phyloP scores from a whole-genome alignment of 2,888 invertebrate genomes.

The Caenorhabditis wallacei region DNA sequence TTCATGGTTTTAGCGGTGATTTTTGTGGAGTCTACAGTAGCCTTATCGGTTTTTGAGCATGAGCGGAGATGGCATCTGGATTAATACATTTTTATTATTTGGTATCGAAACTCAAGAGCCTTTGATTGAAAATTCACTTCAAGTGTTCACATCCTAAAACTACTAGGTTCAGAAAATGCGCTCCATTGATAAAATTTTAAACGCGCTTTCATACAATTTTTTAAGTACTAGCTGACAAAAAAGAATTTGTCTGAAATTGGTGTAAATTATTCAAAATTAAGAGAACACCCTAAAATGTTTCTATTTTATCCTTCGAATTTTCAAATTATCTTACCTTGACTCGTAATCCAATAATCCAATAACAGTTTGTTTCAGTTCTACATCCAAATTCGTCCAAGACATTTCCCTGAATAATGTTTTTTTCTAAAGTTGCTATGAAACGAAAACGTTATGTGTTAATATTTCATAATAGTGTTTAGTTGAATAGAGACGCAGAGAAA shows the following conservation, averaged over 20 bases:
- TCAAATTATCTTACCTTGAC: not conserved
- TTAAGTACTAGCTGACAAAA: not conserved
- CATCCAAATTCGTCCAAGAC: not conserved
- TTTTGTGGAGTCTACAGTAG: not conserved
- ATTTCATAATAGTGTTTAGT: not conserved
- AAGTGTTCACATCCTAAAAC: too few relatives aligned
- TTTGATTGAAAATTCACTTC: too few relatives aligned
- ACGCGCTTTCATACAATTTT: too few relatives aligned
- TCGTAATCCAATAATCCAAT: conserved; percentile 4
- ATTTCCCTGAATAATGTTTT: too few relatives aligned
- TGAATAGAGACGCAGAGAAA: not conserved
- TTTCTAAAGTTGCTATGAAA: not conserved
- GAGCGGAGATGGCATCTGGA: conserved; percentile 11
- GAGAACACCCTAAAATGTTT: too few relatives aligned
- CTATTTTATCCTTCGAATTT: not conserved
- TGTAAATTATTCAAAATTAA: too few relatives aligned
- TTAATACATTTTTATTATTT: not conserved
- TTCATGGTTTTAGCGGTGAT: not conserved
- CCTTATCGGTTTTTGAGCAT: conserved; percentile 14
- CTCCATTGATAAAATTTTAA: too few relatives aligned
- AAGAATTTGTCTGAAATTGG: too few relatives aligned
- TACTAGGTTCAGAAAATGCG: too few relatives aligned
- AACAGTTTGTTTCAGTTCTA: not conserved
- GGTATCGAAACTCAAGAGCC: too few relatives aligned
- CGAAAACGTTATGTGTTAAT: not conserved